These are phyloP conservation scores for Aleiodes sp. DNA, from an alignment of 1,140 invertebrate genomes.

Conservation along the genomic window DNA sequence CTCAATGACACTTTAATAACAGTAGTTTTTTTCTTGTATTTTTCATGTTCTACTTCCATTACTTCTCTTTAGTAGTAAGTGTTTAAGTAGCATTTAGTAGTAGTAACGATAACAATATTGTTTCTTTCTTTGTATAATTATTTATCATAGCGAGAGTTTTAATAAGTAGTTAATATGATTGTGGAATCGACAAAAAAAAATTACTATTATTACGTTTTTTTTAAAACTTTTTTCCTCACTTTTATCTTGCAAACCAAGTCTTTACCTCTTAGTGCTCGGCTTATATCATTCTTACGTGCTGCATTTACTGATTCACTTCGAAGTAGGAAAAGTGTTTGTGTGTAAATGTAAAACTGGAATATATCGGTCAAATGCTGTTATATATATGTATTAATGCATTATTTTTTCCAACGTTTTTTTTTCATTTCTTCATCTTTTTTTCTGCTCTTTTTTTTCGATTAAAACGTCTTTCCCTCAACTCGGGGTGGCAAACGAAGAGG, in stretches of 20 bases:
- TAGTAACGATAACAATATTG: conserved; percentile 14
- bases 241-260: conserved; percentile 1
- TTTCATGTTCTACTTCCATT: neutral
- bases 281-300: neutral
- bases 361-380: conserved; percentile 15
- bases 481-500: conserved; percentile 21
- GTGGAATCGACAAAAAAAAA: neutral
- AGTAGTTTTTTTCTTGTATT: no score
- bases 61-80: neutral
- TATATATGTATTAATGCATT: conserved; percentile 3
- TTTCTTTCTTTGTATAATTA: conserved; percentile 4
- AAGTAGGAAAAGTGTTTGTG: neutral
- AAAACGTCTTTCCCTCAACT: conserved; percentile 17
- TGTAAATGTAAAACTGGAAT: conserved; percentile 4
- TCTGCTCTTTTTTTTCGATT: neutral
- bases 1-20: neutral
- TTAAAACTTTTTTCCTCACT: no score
- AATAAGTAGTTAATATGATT: conserved; percentile 2
- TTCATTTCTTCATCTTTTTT: neutral
- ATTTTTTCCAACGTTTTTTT: neutral
- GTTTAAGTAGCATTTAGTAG: neutral
- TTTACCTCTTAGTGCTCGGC: neutral
- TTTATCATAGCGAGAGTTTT: neutral
- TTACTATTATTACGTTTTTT: neutral
- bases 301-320: no score